A percentile compares a stretch with the other conserved stretches of the same genome.
phyloP scores from a whole-genome alignment of 2,888 invertebrate genomes.

The Glomeris marginata region DNA sequence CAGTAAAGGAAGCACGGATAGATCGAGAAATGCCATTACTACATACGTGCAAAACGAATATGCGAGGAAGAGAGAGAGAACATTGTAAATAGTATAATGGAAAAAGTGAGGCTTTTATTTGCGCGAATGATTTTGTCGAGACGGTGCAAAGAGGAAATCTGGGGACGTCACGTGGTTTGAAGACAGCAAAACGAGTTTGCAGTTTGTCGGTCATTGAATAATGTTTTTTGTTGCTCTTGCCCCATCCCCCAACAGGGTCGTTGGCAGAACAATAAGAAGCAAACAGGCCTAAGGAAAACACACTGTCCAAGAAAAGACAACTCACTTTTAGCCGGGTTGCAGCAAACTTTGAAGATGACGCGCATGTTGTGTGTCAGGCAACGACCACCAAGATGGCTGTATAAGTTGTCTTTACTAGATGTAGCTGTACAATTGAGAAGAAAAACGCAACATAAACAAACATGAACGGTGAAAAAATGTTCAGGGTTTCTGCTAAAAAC shows the following conservation, averaged over 20 bases:
- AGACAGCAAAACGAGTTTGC: constrained; percentile 5
- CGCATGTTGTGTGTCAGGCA: constrained; percentile 91
- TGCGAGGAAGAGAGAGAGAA: too few relatives aligned
- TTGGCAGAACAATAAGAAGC: constrained; percentile 25
- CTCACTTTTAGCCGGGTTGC: constrained; percentile 41
- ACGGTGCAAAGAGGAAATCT: constrained; percentile 16
- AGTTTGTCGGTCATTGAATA: background rate
- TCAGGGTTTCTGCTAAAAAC: background rate
- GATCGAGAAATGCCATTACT: too few relatives aligned
- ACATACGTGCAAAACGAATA: too few relatives aligned
- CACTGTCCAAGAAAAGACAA: constrained; percentile 14
- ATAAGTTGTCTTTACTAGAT: constrained; percentile 78
- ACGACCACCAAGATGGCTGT: constrained; percentile 79
- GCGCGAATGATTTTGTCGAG: background rate
- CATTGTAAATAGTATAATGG: too few relatives aligned
- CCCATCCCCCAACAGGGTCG: constrained; percentile 32
- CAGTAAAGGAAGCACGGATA: too few relatives aligned
- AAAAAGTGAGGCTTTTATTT: too few relatives aligned
- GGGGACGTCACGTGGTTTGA: constrained; percentile 22
- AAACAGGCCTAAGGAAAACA: constrained; percentile 18
- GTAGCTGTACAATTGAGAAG: constrained; percentile 45
- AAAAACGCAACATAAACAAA: constrained; percentile 1
- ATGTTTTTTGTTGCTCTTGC: constrained; percentile 32
- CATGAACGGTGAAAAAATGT: background rate
- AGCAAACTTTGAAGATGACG: constrained; percentile 87